Base-by-base conservation (phyloP, 1,140 invertebrate species). In the Macrobrachium rosenbergii region DNA sequence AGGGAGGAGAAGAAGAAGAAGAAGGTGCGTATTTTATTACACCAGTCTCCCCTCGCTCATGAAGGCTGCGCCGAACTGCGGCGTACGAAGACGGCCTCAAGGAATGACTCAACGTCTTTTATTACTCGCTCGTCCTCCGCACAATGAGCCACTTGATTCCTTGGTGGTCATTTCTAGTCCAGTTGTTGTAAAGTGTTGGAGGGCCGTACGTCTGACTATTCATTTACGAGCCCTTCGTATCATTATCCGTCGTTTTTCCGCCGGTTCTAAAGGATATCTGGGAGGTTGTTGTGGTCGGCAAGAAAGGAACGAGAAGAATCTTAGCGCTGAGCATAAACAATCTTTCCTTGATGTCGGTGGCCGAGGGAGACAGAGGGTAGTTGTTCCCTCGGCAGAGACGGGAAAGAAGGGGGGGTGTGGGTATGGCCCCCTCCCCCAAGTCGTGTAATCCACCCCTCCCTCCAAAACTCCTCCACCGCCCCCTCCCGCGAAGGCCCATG, bases 21-120 rank as follows among this genome's bases (percentile, higher is more conserved):
- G 80, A 28, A 28, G 73, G 73, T 59, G 73, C 21, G 73, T 60
- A 63, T 83, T 77, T 63, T 83, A 83, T 83, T 83, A 83, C 82
- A 83, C 16, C 73, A 52, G 78, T 60, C 78, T 83, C 82, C 82
- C 82, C 82, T 83, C 82, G 75, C 37, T 83, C 82, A 83, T 76
- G 82, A 83, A 58, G 82, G 23, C 64, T 45, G 17, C 43, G 37
- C 23, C 79, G 79, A 16, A 5, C 23, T 45, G 59, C 52, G 19
- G 19, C 67, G 28, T 67, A 60, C 79, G 37, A 21, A 21, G 19
- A 52, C 59, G 11, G 16, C 63, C 58, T 12, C 78, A n/a, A 21
- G 58, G 63, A n/a, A 8, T 23, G 63, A 14, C 21, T n/a, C 16
- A 43, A 17, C 52, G 23, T 23, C 76, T 17, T 45, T 58, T 58